Evolutionary conservation across 2,113 vertebrate genomes (phyloP).

Genomic region (Hyaena hyaena): DNA sequence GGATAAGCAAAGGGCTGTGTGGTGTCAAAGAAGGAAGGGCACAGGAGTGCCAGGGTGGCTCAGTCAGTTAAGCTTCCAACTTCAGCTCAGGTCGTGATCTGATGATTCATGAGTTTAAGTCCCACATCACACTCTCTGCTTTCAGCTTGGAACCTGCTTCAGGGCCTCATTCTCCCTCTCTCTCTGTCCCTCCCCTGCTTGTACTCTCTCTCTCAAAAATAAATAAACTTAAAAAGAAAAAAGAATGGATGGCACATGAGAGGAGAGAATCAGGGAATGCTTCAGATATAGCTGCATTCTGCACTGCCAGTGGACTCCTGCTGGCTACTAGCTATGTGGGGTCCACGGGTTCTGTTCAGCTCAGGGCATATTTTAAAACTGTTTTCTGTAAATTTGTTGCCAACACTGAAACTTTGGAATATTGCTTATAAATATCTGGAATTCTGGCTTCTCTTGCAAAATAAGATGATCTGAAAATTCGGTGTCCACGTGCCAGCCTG

Average conservation of each 20-base stretch:
- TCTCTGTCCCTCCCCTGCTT: too few relatives aligned
- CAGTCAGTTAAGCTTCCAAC: too few relatives aligned
- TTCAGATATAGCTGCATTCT: neutral
- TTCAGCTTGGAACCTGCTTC: too few relatives aligned
- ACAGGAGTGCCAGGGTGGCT: too few relatives aligned
- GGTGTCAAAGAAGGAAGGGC: neutral
- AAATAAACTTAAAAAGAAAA: too few relatives aligned
- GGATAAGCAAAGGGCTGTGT: neutral
- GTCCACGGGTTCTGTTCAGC: neutral
- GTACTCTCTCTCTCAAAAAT: too few relatives aligned
- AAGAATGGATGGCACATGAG: neutral
- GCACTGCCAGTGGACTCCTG: neutral
- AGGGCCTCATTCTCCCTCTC: too few relatives aligned
- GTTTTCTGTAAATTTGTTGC: neutral
- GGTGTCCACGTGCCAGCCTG: neutral
- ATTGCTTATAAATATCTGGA: neutral
- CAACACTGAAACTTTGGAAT: neutral
- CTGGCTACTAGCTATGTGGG: neutral
- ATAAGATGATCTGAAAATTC: neutral
- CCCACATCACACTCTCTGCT: too few relatives aligned
- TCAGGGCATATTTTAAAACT: neutral
- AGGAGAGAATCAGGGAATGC: neutral
- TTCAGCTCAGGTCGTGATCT: too few relatives aligned
- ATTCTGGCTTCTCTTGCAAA: slow-evolving; percentile 29
- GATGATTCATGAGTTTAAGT: too few relatives aligned